Base-by-base conservation (phyloP, 92 coral and sea anemone genomes). In the Zoanthus sansibaricus region DNA sequence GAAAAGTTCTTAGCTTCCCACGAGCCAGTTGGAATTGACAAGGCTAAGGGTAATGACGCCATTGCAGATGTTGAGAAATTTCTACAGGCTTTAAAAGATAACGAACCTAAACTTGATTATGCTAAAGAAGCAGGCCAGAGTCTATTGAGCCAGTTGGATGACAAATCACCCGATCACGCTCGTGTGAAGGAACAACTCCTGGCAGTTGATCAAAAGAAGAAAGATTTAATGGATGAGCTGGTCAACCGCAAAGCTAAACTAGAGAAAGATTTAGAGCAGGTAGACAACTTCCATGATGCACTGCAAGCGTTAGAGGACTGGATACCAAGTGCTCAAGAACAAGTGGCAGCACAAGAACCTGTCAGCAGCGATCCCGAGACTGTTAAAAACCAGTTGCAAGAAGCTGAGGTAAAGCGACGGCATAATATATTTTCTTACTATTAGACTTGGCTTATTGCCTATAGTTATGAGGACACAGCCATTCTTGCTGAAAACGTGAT, bases 321-420 rank as follows among this genome's bases (percentile, higher is more conserved):
- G 98, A 80, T 92, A 77, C 94, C 96, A 12, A 88, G 78, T 45
- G 93, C 96, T 6, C 97, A 97, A 82, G 98, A 97, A 20, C 82
- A 93, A 16, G 96, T 94, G 74, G 93, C 89, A 17, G 91, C 96
- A 20, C 98, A 91, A 83, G 96, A 93, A 72, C 94, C 99, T 75
- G 91, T 97, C 70, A 96, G 97, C 86, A 91, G 99, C 48, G 94
- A 94, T 44, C 97, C 98, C 32, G 94, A 93, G 54, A 87, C 90
- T 2, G 96, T 97, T 54, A 97, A 93, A 83, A 90, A 95, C 56
- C 99, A 97, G 58, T 90, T 97, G 30, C 94, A 93, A 80, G 93
- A 95, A 72, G 91, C 96, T 66, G 99, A 97, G 97, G 99, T 97
- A 77, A 67, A 12, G 14, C 7, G 52, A 31, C 12, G 6, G 46